Conservation (phyloP, 2,113 vertebrate species). For the Synodontis membranacea region DNA sequence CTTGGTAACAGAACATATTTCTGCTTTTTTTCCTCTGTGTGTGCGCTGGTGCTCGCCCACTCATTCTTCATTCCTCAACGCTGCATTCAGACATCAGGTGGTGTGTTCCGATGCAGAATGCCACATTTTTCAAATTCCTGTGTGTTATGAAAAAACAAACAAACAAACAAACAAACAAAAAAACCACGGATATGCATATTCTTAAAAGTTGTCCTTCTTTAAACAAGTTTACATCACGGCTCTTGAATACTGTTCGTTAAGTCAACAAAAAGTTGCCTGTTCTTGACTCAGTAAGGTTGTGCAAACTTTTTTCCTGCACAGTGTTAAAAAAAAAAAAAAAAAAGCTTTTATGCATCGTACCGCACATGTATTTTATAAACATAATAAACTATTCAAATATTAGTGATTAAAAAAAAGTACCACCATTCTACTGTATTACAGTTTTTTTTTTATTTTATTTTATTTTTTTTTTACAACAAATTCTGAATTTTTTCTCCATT, state of each 20-base stretch:
- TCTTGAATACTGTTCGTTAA: neutral
- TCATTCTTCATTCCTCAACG: constrained; percentile 18
- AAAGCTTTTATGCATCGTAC: neutral
- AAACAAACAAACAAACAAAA: neutral
- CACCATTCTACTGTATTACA: neutral
- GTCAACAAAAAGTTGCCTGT: neutral
- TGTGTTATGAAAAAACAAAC: neutral
- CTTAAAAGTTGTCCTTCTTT: neutral
- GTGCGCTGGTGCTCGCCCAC: constrained; percentile 27
- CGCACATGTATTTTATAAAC: neutral
- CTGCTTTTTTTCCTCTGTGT: constrained; percentile 25
- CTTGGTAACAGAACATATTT: constrained; percentile 53
- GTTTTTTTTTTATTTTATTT: too few species aligned
- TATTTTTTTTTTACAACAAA: too few species aligned
- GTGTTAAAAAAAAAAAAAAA: neutral
- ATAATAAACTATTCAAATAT: neutral
- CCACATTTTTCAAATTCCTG: constrained; percentile 27
- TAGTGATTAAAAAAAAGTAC: neutral
- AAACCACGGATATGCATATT: neutral
- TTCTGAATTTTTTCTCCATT: neutral
- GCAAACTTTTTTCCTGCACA: neutral
- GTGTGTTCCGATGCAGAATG: constrained; percentile 19
- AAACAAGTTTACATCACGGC: neutral
- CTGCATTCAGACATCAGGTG: constrained; percentile 36
- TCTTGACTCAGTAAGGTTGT: neutral